These are phyloP conservation scores for Acropternis orthonyx DNA, from an alignment of 2,797 vertebrate species.

Conservation along the genomic window DNA sequence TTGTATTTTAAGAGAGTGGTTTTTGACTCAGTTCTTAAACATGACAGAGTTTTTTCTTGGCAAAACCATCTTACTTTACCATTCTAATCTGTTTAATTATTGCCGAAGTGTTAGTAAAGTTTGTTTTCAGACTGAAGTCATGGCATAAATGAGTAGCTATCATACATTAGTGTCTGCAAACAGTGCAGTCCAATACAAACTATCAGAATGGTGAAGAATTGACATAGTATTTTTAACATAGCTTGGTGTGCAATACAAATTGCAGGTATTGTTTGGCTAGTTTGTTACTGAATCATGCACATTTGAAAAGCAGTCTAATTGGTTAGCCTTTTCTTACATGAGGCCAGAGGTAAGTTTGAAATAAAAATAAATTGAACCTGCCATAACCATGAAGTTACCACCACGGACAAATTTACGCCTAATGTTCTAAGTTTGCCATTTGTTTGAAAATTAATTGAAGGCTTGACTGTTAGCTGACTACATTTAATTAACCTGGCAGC, in stretches of 20 bases:
- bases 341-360: background rate
- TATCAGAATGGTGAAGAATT: background rate
- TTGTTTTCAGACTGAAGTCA: background rate
- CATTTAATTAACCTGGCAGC: background rate
- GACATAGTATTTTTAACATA: background rate
- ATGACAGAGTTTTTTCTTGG: background rate
- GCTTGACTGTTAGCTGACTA: background rate
- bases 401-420: background rate
- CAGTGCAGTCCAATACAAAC: background rate
- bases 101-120: background rate
- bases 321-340: background rate
- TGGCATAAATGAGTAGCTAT: background rate
- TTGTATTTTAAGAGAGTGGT: background rate
- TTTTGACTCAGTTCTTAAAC: slow-evolving; percentile 21
- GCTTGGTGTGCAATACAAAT: background rate
- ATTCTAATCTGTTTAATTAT: background rate
- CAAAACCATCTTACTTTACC: background rate
- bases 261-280: background rate
- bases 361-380: background rate
- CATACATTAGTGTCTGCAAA: background rate
- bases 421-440: slow-evolving; percentile 16
- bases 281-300: background rate
- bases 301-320: background rate
- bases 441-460: slow-evolving; percentile 1
- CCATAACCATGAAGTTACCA: background rate